Evolutionary conservation across 53 echinoderm and acorn worm genomes (phyloP), one percentile per base, ranked within the genome.

Genomic region (Pentamera pediparva): DNA sequence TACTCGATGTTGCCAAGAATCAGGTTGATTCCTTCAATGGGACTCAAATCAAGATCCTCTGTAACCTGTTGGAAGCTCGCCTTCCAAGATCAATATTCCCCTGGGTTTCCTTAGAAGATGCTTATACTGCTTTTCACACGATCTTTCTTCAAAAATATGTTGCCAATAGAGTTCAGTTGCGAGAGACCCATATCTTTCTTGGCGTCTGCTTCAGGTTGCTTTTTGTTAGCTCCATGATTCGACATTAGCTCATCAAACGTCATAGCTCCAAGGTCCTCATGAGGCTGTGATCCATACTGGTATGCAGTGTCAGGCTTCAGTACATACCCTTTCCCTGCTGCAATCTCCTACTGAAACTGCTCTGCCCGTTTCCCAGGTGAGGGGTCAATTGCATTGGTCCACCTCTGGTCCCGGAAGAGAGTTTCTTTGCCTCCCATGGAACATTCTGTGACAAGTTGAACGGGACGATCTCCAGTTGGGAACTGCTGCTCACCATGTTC

Each of bases 321-420:
- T 31, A 54, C 75, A 35, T 38, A 19, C 30, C 27, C 27, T 36
- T 5, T 39, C 43, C 35, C 62, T 53, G 33, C 4, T 35, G 37
- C 35, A 49, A 8, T 56, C 40, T 35, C 25, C 31, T 71, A 40
- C 52, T 17, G 80, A 39, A 55, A 72, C 40, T 70, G 38, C 56
- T 36, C 4, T 54, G 36, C 75, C 10, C 45, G 10, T 12, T 45
- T 45, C 17, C 10, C 10, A 45, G 17, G 10, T 45, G 45, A 12
- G 45, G 10, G 17, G 17, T 45, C 17, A 10, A 17, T 17, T 17
- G 45, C 10, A 17, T 45, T 17, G 10, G 45, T n/a, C n/a, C n/a
- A n/a, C n/a, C n/a, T n/a, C n/a, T n/a, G n/a, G 45, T 45, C 17
- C 45, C 17, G 10, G 10, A 12, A 17, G 17, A 45, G 10, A 45